Evolutionary conservation across 2,113 vertebrate genomes (phyloP).

Genomic region (Chaetodon trifascialis): DNA sequence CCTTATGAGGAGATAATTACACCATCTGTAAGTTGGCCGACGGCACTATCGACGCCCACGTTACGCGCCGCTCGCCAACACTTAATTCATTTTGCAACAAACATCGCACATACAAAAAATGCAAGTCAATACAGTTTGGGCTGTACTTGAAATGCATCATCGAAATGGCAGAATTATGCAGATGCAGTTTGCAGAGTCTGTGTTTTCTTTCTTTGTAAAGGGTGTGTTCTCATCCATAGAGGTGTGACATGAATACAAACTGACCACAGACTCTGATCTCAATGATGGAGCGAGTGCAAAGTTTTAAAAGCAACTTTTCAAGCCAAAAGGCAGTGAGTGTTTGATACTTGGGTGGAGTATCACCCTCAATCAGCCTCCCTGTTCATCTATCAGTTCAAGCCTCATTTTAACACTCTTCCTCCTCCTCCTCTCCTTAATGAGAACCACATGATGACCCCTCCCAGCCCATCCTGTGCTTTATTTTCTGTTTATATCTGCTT

Average conservation of each 20-base stretch:
- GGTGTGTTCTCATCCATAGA: neutral
- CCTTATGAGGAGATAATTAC: constrained; percentile 80
- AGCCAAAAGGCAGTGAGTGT: neutral
- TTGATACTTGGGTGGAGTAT: constrained; percentile 1
- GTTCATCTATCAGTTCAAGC: neutral
- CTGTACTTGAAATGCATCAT: constrained; percentile 71
- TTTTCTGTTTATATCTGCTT: neutral
- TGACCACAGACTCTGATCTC: neutral
- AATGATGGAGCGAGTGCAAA: neutral
- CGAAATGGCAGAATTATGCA: constrained; percentile 71
- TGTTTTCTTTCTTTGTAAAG: constrained; percentile 47
- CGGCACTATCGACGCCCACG: constrained; percentile 70
- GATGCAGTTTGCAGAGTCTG: constrained; percentile 57
- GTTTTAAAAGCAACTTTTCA: constrained; percentile 34
- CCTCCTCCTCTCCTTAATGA: neutral
- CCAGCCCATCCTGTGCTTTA: fast-evolving
- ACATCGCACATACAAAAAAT: constrained; percentile 64
- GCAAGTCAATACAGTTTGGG: constrained; percentile 65
- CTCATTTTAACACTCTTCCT: neutral
- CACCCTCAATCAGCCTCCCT: neutral
- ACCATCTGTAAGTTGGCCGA: constrained; percentile 77
- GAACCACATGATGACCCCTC: neutral
- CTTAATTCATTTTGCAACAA: constrained; percentile 77
- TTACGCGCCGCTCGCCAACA: constrained; percentile 60
- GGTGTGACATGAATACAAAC: constrained; percentile 30